A percentile compares a stretch with the other conserved stretches of the same genome.
phyloP scores from a whole-genome alignment of 2,888 invertebrate species.

The Drosophila prostipennis region DNA sequence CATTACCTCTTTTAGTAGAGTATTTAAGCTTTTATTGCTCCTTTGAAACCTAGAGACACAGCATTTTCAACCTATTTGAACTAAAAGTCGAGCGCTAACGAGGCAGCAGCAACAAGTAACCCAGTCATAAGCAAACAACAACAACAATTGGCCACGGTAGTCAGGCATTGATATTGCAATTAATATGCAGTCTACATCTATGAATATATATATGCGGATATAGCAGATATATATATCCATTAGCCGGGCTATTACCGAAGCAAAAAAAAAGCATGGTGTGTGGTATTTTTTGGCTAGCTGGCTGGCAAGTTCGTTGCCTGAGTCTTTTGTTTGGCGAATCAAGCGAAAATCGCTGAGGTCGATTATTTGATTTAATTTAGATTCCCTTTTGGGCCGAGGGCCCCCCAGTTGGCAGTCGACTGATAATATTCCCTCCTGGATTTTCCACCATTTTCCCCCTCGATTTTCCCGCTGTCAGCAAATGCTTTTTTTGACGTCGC shows the following conservation, averaged over 20 bases:
- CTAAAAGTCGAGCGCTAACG: constrained; percentile 64
- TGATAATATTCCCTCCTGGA: constrained; percentile 56
- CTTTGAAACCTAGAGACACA: constrained; percentile 4
- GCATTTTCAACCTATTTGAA: constrained; percentile 43
- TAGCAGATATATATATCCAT: constrained; percentile 14
- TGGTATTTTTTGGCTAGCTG: constrained; percentile 50
- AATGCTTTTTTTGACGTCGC: constrained; percentile 44
- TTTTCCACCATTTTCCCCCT: constrained; percentile 8
- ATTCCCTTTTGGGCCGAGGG: constrained; percentile 62
- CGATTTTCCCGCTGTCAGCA: constrained; percentile 30
- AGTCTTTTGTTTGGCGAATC: constrained; percentile 72
- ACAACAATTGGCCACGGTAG: constrained; percentile 61
- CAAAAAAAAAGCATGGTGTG: constrained; percentile 47
- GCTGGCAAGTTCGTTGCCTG: constrained; percentile 64
- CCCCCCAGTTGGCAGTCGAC: constrained; percentile 58
- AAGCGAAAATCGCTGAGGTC: constrained; percentile 41
- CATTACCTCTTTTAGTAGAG: constrained; percentile 20
- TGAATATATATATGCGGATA: constrained; percentile 33
- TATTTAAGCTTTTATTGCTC: constrained; percentile 37
- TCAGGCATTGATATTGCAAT: constrained; percentile 74
- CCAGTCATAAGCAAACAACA: constrained; percentile 41
- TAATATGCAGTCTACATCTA: constrained; percentile 54
- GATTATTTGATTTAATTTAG: constrained; percentile 78
- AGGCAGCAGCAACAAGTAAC: constrained; percentile 46
- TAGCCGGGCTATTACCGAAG: constrained; percentile 27